Conservation (phyloP, 2,888 invertebrate genomes). For the Polyommatus icarus region DNA sequence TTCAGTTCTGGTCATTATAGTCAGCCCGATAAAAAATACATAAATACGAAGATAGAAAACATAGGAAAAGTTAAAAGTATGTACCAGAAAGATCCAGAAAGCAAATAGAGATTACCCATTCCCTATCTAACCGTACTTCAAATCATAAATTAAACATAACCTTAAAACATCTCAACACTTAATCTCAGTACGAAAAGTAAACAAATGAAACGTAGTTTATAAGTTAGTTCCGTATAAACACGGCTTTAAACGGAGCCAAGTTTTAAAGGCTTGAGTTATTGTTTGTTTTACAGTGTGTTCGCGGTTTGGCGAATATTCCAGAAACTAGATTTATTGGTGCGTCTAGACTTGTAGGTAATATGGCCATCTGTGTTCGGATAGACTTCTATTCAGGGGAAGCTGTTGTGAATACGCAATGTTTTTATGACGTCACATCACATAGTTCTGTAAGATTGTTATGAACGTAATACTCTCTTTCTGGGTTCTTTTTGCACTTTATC, state of each 20-base stretch:
- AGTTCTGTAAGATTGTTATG: no score
- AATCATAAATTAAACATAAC: neutral
- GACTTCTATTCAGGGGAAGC: neutral
- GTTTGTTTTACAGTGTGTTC: constrained; percentile 22
- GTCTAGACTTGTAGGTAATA: constrained; percentile 25
- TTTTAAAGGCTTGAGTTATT: constrained; percentile 20
- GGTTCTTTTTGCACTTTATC: no score
- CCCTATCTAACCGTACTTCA: neutral
- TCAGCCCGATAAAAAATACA: no score
- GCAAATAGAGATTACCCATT: neutral
- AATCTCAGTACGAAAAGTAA: neutral
- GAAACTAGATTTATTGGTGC: constrained; percentile 21
- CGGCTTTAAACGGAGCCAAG: constrained; percentile 13
- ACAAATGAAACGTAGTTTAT: constrained; percentile 8
- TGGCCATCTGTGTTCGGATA: constrained; percentile 8
- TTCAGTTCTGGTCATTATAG: no score
- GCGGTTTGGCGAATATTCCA: constrained; percentile 18
- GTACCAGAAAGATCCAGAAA: neutral
- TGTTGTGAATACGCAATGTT: neutral
- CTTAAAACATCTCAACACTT: neutral
- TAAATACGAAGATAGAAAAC: no score
- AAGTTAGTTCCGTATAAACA: neutral
- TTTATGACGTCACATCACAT: neutral
- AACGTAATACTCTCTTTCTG: no score
- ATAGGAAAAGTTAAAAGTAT: neutral